A percentile compares a stretch with the other conserved stretches of the same genome.
phyloP scores from a whole-genome alignment of 2,113 vertebrate species.

The Bagarius yarrelli region DNA sequence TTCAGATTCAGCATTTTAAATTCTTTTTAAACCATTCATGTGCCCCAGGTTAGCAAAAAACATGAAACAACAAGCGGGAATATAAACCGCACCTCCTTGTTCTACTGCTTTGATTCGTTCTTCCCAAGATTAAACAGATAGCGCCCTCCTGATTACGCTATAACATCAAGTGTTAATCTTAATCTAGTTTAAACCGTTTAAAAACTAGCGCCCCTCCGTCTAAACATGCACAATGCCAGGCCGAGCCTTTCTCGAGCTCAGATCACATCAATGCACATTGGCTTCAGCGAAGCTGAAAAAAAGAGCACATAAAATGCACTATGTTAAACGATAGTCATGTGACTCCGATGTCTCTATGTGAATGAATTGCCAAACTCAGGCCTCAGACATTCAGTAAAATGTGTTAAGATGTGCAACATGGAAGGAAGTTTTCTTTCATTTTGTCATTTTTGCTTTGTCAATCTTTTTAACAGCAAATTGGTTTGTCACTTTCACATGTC shows the following conservation, averaged over 20 bases:
- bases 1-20: slow-evolving; percentile 48
- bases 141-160: slow-evolving; percentile 38
- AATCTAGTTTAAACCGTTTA: background rate
- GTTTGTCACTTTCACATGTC: slow-evolving; percentile 76
- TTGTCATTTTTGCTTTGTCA: slow-evolving; percentile 48
- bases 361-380: slow-evolving; percentile 80
- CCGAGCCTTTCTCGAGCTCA: slow-evolving; percentile 56
- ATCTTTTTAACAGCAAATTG: slow-evolving; percentile 64
- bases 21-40: slow-evolving; percentile 1
- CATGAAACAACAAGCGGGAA: background rate
- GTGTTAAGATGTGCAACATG: slow-evolving; percentile 69
- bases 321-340: slow-evolving; percentile 70
- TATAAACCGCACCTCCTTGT: background rate
- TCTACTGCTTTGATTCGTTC: slow-evolving; percentile 24
- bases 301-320: slow-evolving; percentile 80
- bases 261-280: slow-evolving; percentile 62
- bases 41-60: background rate
- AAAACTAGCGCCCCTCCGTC: slow-evolving; percentile 24
- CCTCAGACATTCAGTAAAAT: slow-evolving; percentile 70
- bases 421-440: slow-evolving; percentile 69
- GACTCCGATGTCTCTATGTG: slow-evolving; percentile 70
- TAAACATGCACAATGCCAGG: slow-evolving; percentile 50
- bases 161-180: background rate
- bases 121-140: slow-evolving; percentile 37
- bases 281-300: slow-evolving; percentile 56